phyloP scores from a whole-genome alignment of 2,888 invertebrate species.

The Drosophila anceps region DNA sequence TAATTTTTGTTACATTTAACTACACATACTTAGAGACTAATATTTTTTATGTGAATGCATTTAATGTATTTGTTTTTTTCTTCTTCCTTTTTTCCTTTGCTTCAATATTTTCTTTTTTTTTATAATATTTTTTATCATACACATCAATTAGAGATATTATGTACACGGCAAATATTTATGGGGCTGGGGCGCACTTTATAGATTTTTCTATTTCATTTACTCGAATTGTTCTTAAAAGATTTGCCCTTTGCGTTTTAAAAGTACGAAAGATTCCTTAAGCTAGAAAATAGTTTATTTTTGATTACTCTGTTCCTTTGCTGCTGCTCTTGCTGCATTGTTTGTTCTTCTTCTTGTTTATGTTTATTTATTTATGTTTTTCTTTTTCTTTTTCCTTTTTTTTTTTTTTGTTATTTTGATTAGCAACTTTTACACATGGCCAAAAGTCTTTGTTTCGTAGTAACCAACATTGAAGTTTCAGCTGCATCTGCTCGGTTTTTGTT shows the following conservation, averaged over 20 bases:
- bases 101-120: constrained; percentile 2
- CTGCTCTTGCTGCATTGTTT: constrained; percentile 16
- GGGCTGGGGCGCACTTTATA: constrained; percentile 6
- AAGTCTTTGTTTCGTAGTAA: constrained; percentile 25
- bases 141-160: constrained; percentile 54
- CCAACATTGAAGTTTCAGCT: constrained; percentile 19
- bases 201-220: not conserved
- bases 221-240: constrained; percentile 11
- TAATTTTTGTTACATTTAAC: constrained; percentile 81
- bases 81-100: not conserved
- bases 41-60: constrained; percentile 44
- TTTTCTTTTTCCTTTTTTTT: constrained; percentile 56
- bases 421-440: constrained; percentile 45
- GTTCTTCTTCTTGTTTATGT: constrained; percentile 36
- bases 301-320: constrained; percentile 67
- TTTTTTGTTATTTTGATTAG: constrained; percentile 60
- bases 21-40: constrained; percentile 81
- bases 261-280: constrained; percentile 53
- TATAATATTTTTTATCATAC: constrained; percentile 46
- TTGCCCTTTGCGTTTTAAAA: constrained; percentile 34
- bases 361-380: constrained; percentile 53
- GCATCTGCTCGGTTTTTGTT: not conserved
- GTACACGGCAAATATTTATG: constrained; percentile 47
- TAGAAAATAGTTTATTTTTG: constrained; percentile 76
- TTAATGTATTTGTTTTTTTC: constrained; percentile 25